Base-by-base conservation (phyloP, 2,888 invertebrate species). In the Mylabris sibirica region DNA sequence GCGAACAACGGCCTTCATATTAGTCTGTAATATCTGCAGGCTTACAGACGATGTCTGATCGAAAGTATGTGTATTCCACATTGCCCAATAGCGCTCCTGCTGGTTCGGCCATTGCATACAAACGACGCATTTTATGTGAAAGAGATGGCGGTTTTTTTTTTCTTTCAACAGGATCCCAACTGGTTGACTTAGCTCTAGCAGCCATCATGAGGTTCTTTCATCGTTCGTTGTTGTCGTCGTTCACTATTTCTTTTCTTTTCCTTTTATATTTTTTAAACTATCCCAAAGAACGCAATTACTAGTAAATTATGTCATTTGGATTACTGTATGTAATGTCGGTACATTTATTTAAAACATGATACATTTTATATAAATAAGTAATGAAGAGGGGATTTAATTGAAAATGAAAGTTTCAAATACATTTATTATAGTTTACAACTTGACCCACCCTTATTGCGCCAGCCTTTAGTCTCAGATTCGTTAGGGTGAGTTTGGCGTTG, bases 51-150 rank as follows among this genome's bases (percentile, higher is more conserved):
- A 74, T 76, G 75, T 76, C 78, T 78, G 78, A 78, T 78, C 77
- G 78, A 78, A 79, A 78, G 77, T 78, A 57, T 57, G 57, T 57
- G 57, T 57, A 78, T 78, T 79, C 78, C 77, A 70, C 72, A 70
- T 70, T 77, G 77, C 71, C 77, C 77, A 75, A 79, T 78, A 78
- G 76, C 76, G 75, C 73, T 70, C 61, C 70, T 74, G 70, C 72
- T 71, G 74, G 68, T 70, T 70, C 76, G 75, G 74, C 75, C 74
- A 76, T 75, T 77, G 79, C 78, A 79, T 79, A 78, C 77, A 79
- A 79, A 79, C 77, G 76, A 77, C 78, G 70, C 66, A 73, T 79
- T 78, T 77, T 76, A 74, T 73, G 74, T 73, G 70, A 22, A 57
- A 24, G 57, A 57, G 57, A 57, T 69, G 66, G 66, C 26, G 59